A percentile compares a stretch with the other conserved stretches of the same genome.
Conservation (phyloP, 2,797 vertebrate species). For the Poecilia gillii region DNA sequence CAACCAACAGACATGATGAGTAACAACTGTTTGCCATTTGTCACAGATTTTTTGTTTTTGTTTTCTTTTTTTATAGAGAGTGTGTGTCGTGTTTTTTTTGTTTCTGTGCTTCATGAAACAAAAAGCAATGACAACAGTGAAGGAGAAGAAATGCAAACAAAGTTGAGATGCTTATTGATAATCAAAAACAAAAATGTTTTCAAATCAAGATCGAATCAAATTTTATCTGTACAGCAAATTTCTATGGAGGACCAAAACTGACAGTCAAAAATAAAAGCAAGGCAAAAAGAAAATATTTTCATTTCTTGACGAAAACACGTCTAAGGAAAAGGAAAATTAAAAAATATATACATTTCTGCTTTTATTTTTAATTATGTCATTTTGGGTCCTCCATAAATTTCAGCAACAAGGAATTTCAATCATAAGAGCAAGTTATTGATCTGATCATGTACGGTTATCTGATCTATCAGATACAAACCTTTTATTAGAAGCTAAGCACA, state of each 20-base stretch:
- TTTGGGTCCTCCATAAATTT: no score
- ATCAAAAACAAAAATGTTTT: neutral
- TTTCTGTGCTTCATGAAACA: constrained; percentile 13
- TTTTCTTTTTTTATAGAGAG: neutral
- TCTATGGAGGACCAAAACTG: no score
- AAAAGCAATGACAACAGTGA: neutral
- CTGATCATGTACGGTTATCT: neutral
- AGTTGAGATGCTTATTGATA: neutral
- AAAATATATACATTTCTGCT: no score
- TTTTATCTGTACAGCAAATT: no score
- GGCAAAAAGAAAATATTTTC: no score
- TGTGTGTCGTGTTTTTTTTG: constrained; percentile 18
- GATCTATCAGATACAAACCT: neutral
- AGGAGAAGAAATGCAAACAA: neutral
- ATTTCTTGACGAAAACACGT: no score
- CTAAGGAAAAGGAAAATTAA: no score
- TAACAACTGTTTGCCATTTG: constrained; percentile 45
- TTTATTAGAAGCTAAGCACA: neutral
- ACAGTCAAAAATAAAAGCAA: no score
- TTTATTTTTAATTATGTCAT: no score
- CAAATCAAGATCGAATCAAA: no score
- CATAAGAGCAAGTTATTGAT: neutral
- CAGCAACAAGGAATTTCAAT: no score
- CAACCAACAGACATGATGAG: constrained; percentile 30
- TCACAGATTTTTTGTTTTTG: constrained; percentile 15